Conservation (phyloP, 1,140 invertebrate genomes). For the Latrodectus geometricus region DNA sequence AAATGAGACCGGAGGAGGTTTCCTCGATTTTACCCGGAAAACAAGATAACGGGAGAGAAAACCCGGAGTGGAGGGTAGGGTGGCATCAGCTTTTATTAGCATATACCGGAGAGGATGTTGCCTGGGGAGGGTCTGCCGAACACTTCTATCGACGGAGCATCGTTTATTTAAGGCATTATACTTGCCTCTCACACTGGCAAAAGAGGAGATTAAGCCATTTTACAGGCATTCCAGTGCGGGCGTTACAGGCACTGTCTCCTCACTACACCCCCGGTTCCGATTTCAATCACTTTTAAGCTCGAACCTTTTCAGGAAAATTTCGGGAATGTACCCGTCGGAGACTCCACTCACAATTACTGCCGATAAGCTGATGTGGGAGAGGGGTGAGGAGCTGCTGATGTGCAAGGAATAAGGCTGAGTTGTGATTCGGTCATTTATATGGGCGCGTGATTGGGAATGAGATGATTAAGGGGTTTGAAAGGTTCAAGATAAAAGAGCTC, state of each 20-base stretch:
- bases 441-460: no score
- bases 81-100: conserved; percentile 47
- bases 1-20: conserved; percentile 28
- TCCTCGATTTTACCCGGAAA: conserved; percentile 9
- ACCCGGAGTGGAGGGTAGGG: conserved; percentile 4
- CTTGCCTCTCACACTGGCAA: neutral
- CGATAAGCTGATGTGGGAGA: neutral
- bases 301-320: neutral
- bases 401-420: neutral
- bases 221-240: neutral
- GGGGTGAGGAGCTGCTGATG: neutral
- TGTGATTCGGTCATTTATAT: neutral
- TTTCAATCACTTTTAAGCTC: conserved; percentile 55
- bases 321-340: neutral
- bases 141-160: neutral
- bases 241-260: conserved; percentile 35
- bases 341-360: neutral
- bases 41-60: conserved; percentile 41
- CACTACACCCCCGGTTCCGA: conserved; percentile 17
- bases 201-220: neutral
- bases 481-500: neutral
- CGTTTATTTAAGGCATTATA: conserved; percentile 59
- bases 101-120: neutral
- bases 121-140: neutral
- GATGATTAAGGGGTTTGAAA: no score